These are phyloP conservation scores for Euplexia lucipara DNA, from an alignment of 2,888 invertebrate species.

Conservation along the genomic window DNA sequence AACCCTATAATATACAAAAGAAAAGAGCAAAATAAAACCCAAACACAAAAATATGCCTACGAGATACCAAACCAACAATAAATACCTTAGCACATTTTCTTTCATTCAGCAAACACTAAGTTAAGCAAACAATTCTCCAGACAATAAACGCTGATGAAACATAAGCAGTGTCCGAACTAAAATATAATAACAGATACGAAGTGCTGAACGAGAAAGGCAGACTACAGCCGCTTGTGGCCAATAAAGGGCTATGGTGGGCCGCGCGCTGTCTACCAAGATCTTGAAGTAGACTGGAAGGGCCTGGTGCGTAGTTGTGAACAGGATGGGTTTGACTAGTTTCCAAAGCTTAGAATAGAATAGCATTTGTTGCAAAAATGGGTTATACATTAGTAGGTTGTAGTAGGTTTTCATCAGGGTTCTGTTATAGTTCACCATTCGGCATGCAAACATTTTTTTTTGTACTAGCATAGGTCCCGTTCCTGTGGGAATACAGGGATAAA, in stretches of 20 bases:
- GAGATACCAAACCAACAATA: slow-evolving; percentile 3
- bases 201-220: slow-evolving; percentile 66
- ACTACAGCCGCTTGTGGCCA: slow-evolving; percentile 70
- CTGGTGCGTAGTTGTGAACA: slow-evolving; percentile 9
- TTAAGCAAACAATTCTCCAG: slow-evolving; percentile 42
- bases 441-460: no score
- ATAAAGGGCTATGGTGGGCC: slow-evolving; percentile 73
- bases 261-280: slow-evolving; percentile 16
- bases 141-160: slow-evolving; percentile 56
- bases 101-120: slow-evolving; percentile 33
- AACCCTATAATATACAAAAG: neutral
- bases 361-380: no score
- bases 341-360: no score
- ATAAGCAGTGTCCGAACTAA: slow-evolving; percentile 62
- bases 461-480: no score
- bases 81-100: slow-evolving; percentile 18
- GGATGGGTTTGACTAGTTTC: no score
- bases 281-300: slow-evolving; percentile 22
- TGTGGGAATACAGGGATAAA: no score
- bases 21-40: neutral
- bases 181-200: slow-evolving; percentile 68
- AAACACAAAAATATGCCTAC: neutral
- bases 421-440: no score
- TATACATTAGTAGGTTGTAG: no score
- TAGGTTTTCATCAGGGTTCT: no score